Evolutionary conservation across 2,797 vertebrate genomes (phyloP), one percentile per base, ranked within the genome.

Genomic region (Neomorphus geoffroyi): DNA sequence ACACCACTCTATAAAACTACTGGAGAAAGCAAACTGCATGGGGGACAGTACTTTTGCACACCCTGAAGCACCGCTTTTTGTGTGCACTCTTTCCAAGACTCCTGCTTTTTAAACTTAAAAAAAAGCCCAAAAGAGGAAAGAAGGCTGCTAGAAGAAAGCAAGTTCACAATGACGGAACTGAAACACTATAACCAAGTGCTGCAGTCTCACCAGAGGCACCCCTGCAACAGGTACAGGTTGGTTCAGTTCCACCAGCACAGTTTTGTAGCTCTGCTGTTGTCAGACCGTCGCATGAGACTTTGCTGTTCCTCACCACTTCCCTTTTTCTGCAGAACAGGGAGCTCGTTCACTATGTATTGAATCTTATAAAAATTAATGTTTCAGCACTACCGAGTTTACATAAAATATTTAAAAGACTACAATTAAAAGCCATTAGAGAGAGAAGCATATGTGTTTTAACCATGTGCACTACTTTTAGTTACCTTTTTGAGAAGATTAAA

Each of bases 401-500:
- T 46, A 61, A 85, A 84, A 92, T 75, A 94, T 85, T 86, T 85
- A 83, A 84, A 37, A 87, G 28, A 80, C 51, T 88, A 94, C 61
- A 94, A 93, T 90, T 91, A 94, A 94, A 97, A 95, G 51, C 74
- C 70, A 88, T 80, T 90, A 86, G 61, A 54, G 43, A 92, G 72
- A 92, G 21, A 2, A 88, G 57, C 81, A 85, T 72, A 75, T 90
- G 88, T 78, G 89, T 75, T 83, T 80, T 67, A 88, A 77, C 70
- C 60, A 86, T 32, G 32, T 50, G 51, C 45, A 15, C 72, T 90
- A 57, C 90, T 94, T 80, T 75, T 88, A 95, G 92, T 94, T 95
- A 96, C 86, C 94, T 96, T 83, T 89, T 80, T 74, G 74, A 96
- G 94, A 92, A 78, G 93, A 95, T 96, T 96, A 96, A 94, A 94